These are phyloP conservation scores for Drosophila kokeensis DNA, from an alignment of 2,888 invertebrate genomes.

Conservation along the genomic window DNA sequence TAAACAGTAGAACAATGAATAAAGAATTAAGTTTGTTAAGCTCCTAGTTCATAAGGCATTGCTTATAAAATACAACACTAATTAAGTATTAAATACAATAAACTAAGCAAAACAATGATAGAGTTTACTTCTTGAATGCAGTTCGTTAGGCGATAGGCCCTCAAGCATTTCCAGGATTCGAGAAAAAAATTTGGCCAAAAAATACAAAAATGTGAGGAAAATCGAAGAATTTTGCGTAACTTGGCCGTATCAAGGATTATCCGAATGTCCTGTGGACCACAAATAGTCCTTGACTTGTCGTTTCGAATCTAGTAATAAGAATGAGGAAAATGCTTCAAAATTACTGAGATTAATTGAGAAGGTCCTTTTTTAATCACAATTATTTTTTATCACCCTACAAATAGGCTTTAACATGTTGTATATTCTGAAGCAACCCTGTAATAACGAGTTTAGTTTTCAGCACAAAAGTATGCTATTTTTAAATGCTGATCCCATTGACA, in stretches of 20 bases:
- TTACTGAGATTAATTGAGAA: too few species aligned
- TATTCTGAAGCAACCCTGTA: background rate
- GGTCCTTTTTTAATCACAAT: too few species aligned
- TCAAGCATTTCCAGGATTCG: background rate
- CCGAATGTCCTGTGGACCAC: background rate
- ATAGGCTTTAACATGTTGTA: background rate
- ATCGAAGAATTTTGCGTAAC: background rate
- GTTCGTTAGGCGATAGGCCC: background rate
- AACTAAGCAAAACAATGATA: background rate
- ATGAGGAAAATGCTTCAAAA: too few species aligned
- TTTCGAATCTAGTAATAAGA: too few species aligned
- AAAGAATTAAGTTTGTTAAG: constrained; percentile 23
- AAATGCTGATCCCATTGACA: rapidly evolving
- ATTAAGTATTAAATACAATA: background rate
- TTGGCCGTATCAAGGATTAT: background rate
- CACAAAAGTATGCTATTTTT: background rate
- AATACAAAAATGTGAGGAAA: too few species aligned
- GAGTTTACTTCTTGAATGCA: background rate
- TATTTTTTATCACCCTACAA: background rate
- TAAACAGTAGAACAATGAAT: constrained; percentile 48
- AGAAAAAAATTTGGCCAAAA: too few species aligned
- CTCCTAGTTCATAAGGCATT: constrained; percentile 4
- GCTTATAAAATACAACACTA: background rate
- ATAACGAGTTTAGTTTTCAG: background rate
- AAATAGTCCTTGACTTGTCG: too few species aligned